Evolutionary conservation across 2,797 vertebrate species (phyloP), one percentile per base, ranked within the genome.

Genomic region (Hippoglossus hippoglossus): DNA sequence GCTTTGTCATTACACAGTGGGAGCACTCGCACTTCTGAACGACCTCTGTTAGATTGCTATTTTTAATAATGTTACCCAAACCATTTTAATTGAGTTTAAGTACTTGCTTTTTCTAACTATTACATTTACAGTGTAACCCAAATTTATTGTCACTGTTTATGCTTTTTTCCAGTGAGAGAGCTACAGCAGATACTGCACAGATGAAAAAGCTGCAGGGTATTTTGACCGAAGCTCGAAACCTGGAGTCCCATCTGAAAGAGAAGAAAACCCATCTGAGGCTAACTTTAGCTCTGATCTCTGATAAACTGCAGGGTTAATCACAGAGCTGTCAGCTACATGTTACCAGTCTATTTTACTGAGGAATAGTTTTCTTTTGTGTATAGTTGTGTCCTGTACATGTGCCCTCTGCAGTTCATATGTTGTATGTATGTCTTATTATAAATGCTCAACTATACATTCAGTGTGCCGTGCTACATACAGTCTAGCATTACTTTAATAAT

Each of bases 181-280:
- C 89, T 16, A 80, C 77, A 21, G 78, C 83, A 8, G 94, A 94
- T 39, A 81, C 77, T 0, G 68, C 79, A 9, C 89, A 91, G 86
- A 84, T 94, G 65, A 84, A 83, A 69, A 84, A 94, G 63, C 84
- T 95, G 86, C 88, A 93, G 25, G 80, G 64, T 18, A 82, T 94
- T 73, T 44, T 95, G 80, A 79, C 36, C n/a, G 88, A 94, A 67
- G 93, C 93, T 36, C 61, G 62, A 67, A 80, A 63, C 67, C 73
- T 94, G 6, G 91, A 94, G 77, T 75, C 80, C n/a, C 75, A 84
- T 53, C 88, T 95, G 0, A 93, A 80, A 64, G 91, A 93, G 59
- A 94, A 93, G 83, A 95, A 95, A 76, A 82, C 68, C 1, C 89
- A 73, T 6, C 87, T 95, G 55, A 92, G 78, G 59, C 65, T 67